phyloP scores from a whole-genome alignment of 2,888 invertebrate species.

The Erebia epiphron region DNA sequence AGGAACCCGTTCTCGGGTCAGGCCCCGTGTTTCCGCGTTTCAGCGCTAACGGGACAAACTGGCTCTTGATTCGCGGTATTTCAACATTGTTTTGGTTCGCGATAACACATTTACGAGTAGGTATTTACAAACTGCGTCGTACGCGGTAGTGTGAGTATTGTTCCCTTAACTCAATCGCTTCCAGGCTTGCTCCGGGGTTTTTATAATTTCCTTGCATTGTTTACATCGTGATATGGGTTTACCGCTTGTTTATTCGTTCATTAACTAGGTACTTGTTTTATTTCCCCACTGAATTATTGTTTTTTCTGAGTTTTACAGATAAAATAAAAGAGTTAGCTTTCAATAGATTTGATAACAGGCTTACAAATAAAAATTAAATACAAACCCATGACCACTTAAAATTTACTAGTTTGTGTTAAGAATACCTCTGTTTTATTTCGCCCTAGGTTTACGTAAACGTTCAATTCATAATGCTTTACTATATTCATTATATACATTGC shows the following conservation, averaged over 20 bases:
- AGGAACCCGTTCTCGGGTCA: conserved; percentile 60
- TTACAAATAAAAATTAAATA: too few relatives aligned
- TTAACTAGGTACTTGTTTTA: not conserved
- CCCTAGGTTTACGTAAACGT: not conserved
- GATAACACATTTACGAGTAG: conserved; percentile 50
- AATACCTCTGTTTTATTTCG: not conserved
- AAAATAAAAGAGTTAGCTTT: too few relatives aligned
- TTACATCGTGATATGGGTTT: conserved; percentile 44
- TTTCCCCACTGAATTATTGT: too few relatives aligned
- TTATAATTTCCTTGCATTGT: conserved; percentile 57
- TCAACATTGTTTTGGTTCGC: conserved; percentile 46
- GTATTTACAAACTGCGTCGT: conserved; percentile 61
- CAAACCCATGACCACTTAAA: too few relatives aligned
- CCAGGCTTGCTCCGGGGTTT: conserved; percentile 25
- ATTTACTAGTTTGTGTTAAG: too few relatives aligned
- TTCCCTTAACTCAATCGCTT: conserved; percentile 39
- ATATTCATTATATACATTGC: not conserved
- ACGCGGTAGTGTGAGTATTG: conserved; percentile 37
- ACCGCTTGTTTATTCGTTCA: conserved; percentile 36
- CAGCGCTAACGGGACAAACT: conserved; percentile 76
- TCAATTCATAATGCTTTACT: conserved; percentile 31
- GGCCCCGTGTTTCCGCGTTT: conserved; percentile 65
- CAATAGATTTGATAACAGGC: too few relatives aligned
- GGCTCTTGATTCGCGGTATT: conserved; percentile 64
- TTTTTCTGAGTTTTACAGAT: too few relatives aligned